These are phyloP conservation scores for Euthynnus affinis DNA, from an alignment of 2,797 vertebrate genomes.

Conservation along the genomic window DNA sequence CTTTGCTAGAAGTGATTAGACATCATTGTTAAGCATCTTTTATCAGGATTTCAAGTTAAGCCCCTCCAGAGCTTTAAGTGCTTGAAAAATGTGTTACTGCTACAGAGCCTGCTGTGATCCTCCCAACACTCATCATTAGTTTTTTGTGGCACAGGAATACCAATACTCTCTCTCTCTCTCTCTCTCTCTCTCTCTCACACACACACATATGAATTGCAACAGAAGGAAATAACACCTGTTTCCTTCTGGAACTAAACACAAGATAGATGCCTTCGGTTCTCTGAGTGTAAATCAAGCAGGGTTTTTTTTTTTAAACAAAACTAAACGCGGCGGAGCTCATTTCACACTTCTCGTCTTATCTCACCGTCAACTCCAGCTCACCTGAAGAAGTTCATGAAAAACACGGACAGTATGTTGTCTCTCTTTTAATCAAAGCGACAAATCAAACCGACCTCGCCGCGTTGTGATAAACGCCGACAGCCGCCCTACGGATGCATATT, in stretches of 20 bases:
- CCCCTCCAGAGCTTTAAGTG: conserved; percentile 65
- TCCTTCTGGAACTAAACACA: conserved; percentile 47
- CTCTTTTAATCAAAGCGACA: conserved; percentile 53
- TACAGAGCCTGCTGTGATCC: conserved; percentile 43
- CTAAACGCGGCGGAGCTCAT: conserved; percentile 37
- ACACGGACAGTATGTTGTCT: no score
- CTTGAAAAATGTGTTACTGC: conserved; percentile 69
- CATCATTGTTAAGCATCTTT: conserved; percentile 66
- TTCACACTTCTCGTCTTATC: conserved; percentile 48
- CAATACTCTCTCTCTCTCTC: conserved; percentile 47
- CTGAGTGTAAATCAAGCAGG: conserved; percentile 37
- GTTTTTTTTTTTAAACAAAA: conserved; percentile 35
- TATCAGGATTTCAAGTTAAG: conserved; percentile 66
- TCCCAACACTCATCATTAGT: conserved; percentile 70
- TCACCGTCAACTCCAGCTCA: conserved; percentile 22
- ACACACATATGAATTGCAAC: conserved; percentile 50
- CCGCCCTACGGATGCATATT: conserved; percentile 42
- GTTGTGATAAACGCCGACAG: conserved; percentile 35
- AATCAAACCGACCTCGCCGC: conserved; percentile 35
- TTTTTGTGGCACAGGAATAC: conserved; percentile 58
- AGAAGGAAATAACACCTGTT: conserved; percentile 71
- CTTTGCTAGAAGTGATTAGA: conserved; percentile 72
- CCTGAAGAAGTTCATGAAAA: neutral
- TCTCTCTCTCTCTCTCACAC: conserved; percentile 16
- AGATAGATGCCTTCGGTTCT: conserved; percentile 40